Base-by-base conservation (phyloP, 2,888 invertebrate genomes). In the Archips crataeganus region DNA sequence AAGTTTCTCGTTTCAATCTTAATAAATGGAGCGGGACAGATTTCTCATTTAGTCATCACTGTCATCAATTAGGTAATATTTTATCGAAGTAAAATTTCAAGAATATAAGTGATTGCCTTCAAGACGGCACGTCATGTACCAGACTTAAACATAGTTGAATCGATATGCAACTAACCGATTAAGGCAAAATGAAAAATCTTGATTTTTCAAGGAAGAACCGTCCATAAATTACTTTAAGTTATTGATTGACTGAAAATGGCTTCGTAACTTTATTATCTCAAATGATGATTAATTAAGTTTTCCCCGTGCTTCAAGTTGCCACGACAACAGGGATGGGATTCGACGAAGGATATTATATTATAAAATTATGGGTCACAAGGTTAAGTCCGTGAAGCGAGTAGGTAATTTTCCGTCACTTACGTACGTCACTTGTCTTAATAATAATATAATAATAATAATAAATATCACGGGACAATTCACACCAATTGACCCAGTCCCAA, bases 211-310 rank as follows among this genome's bases (percentile, higher is more conserved):
- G 63, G 69, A 47, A 51, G 61, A 54, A 9, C 34, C 15, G 13
- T 54, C 39, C 63, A 64, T 73, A 59, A 63, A 57, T 73, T 64
- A 59, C 36, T 15, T 13, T 39, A 59, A 57, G 57, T 57, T 63
- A 65, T 69, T 70, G 65, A 74, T 69, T 69, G 64, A 64, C 34
- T 69, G 23, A 49, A 60, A 73, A 60, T 42, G 23, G 64, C 42
- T 65, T 42, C 45, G 42, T 11, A 74, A 69, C 69, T 70, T 65
- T 54, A 65, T 54, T 45, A 70, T 70, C 51, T 51, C 8, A 61
- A 65, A 74, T 70, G 60, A 70, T 65, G 69, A 74, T 70, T 70
- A 51, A 74, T 74, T 60, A 60, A 68, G 59, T 49, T 49, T 62
- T 57, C 10, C n/a, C 54, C 6, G 49, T 69, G 15, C 47, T 42